A percentile compares a stretch with the other conserved stretches of the same genome.
phyloP scores from a whole-genome alignment of 2,113 vertebrate species.

The Datnioides undecimradiatus region DNA sequence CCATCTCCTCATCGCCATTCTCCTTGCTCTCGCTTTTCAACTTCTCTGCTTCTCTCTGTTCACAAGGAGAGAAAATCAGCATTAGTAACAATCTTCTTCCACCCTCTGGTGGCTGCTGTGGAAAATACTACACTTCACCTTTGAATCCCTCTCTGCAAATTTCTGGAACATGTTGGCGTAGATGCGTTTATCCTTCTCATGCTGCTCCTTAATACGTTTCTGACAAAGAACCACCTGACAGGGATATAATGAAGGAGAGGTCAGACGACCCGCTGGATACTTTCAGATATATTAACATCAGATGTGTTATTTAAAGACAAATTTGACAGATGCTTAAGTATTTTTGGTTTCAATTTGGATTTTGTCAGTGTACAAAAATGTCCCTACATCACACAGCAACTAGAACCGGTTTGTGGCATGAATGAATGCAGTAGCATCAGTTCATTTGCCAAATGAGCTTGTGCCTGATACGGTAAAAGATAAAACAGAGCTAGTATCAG shows the following conservation, averaged over 20 bases:
- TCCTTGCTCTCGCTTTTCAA: conserved; percentile 58
- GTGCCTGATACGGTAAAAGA: background rate
- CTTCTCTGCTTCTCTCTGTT: conserved; percentile 78
- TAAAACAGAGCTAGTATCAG: background rate
- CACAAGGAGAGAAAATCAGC: background rate
- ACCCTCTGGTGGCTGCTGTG: conserved; percentile 49
- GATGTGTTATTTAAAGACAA: background rate
- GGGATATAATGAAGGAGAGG: background rate
- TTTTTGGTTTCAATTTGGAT: background rate
- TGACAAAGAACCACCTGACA: conserved; percentile 86
- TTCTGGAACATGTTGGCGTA: conserved; percentile 99
- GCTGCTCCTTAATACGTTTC: conserved; percentile 92
- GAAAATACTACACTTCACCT: conserved; percentile 81
- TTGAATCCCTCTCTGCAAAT: conserved; percentile 91
- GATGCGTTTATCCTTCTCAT: conserved; percentile 94
- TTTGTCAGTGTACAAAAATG: background rate
- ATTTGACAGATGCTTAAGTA: too few relatives aligned
- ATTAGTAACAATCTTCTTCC: background rate
- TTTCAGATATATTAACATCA: too few relatives aligned
- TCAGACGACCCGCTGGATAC: background rate
- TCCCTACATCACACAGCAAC: background rate
- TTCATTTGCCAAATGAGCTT: background rate
- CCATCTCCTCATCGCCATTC: conserved; percentile 69
- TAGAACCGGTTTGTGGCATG: background rate
- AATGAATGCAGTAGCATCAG: background rate